phyloP scores from a whole-genome alignment of 2,797 vertebrate species.

The Eulemur albifrons region DNA sequence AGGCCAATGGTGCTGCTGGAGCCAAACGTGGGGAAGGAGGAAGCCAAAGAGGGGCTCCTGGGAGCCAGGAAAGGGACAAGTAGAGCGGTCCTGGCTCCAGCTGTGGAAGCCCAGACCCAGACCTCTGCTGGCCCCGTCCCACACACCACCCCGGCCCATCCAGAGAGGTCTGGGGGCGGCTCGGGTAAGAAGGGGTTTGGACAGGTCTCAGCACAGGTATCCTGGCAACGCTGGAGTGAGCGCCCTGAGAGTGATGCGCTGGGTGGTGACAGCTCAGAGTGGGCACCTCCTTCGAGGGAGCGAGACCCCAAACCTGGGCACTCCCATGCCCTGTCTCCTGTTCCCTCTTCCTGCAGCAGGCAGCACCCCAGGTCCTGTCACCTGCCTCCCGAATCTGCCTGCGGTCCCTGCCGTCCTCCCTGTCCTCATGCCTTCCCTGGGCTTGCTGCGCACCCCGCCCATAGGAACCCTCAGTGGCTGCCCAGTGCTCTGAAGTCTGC shows the following conservation, averaged over 20 bases:
- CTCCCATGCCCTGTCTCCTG: background rate
- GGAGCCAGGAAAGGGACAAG: background rate
- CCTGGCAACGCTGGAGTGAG: fast-evolving
- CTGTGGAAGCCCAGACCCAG: background rate
- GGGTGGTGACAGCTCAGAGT: background rate
- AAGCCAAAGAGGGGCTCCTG: background rate
- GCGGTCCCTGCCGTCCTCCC: background rate
- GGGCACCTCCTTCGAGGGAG: too few relatives aligned
- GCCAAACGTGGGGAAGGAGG: too few relatives aligned
- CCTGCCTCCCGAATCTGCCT: background rate
- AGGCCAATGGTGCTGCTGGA: fast-evolving
- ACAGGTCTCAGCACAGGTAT: fast-evolving
- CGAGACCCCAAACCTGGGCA: fast-evolving
- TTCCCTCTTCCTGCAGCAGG: background rate
- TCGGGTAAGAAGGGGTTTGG: background rate
- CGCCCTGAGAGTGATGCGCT: fast-evolving
- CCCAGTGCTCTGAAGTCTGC: background rate
- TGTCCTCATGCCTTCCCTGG: background rate
- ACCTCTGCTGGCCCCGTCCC: background rate
- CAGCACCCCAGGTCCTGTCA: background rate
- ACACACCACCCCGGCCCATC: background rate
- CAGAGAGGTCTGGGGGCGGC: background rate
- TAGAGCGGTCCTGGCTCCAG: too few relatives aligned
- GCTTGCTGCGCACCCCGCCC: background rate
- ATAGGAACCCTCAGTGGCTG: fast-evolving